Conservation (phyloP, 2,888 invertebrate genomes). For the Drosophila differens region DNA sequence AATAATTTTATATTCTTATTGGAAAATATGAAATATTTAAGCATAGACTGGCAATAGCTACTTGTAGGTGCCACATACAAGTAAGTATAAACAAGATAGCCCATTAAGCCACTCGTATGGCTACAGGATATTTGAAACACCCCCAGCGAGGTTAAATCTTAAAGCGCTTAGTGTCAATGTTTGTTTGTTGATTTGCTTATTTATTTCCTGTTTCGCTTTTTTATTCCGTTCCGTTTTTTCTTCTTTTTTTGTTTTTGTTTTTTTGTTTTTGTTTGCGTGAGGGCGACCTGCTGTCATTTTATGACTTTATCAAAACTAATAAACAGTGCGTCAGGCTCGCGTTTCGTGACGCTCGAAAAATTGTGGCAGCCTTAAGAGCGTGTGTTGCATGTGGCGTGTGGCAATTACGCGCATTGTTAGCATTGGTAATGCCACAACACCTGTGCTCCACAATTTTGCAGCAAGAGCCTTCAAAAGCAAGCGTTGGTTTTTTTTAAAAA, state of each 20-base stretch:
- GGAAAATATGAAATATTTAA: neutral
- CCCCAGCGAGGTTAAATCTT: constrained; percentile 57
- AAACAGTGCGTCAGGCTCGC: constrained; percentile 48
- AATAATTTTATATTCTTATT: neutral
- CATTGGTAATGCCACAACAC: constrained; percentile 14
- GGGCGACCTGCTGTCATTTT: constrained; percentile 39
- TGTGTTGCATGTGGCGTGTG: neutral
- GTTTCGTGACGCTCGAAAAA: neutral
- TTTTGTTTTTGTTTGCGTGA: neutral
- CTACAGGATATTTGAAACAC: constrained; percentile 15
- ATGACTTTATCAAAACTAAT: constrained; percentile 76
- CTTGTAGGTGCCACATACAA: no score
- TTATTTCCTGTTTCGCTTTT: constrained; percentile 14
- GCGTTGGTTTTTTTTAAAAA: constrained; percentile 32
- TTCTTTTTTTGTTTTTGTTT: neutral
- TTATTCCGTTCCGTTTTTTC: neutral
- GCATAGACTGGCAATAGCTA: neutral
- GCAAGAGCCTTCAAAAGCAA: neutral
- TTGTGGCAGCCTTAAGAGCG: neutral
- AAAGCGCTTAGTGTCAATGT: constrained; percentile 70
- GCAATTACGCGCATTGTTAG: constrained; percentile 31
- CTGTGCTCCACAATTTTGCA: constrained; percentile 19
- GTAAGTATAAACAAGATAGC: neutral
- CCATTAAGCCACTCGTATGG: neutral
- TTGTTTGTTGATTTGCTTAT: constrained; percentile 50